A percentile compares a stretch with the other conserved stretches of the same genome.
Conservation (phyloP, 2,113 vertebrate genomes). For the Pluvialis apricaria region DNA sequence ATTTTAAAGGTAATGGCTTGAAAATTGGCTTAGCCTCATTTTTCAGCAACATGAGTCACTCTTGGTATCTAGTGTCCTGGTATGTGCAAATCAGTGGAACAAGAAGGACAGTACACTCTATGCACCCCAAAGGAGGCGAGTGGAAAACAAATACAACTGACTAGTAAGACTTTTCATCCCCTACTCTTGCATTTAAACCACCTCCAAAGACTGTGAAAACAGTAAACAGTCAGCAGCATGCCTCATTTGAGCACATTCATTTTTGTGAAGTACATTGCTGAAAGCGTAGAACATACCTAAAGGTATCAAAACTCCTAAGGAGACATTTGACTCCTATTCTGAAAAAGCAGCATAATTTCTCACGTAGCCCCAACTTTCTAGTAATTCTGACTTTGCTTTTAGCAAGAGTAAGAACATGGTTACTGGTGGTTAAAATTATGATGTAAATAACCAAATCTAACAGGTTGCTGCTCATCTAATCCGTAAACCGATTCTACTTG, state of each 20-base stretch:
- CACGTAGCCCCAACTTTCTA: not conserved
- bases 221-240: not conserved
- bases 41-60: not conserved
- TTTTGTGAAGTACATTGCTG: not conserved
- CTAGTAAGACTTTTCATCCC: not conserved
- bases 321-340: not conserved
- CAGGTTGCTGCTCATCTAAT: not conserved
- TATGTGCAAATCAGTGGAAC: not conserved
- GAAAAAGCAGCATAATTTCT: not conserved
- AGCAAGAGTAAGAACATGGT: not conserved
- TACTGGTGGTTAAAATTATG: not conserved
- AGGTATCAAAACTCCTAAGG: not conserved
- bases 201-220: not conserved
- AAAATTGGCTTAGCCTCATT: not conserved
- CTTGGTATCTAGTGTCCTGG: not conserved
- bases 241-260: not conserved
- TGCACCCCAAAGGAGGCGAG: not conserved
- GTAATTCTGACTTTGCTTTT: not conserved
- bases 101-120: not conserved
- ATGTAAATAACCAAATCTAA: not conserved
- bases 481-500: not conserved
- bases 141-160: not conserved
- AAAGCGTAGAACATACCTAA: not conserved
- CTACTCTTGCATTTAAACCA: not conserved
- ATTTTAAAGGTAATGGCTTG: not conserved